Evolutionary conservation across 2,797 vertebrate genomes (phyloP), one percentile per base, ranked within the genome.

Genomic region (Philypnodon macrostomus): DNA sequence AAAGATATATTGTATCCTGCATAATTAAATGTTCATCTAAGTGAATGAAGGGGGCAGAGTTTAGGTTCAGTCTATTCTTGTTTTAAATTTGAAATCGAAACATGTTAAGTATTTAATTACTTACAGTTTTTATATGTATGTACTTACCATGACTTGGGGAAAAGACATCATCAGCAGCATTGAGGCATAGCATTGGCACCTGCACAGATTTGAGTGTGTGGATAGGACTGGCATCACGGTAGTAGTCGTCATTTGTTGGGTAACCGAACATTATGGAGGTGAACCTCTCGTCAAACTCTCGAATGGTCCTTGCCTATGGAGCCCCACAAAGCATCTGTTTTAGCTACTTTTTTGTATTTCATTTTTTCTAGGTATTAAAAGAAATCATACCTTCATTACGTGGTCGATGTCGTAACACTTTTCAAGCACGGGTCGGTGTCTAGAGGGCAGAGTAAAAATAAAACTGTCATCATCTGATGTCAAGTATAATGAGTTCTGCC

Each of bases 231-330:
- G 97, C 94, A 44, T 98, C 97, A 8, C 56, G 89, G 73, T 99
- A 99, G 70, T 98, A 99, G 80, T 98, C 95, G 11, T 96, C 94
- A 27, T 96, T 92, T 46, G 93, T 93, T 4, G 64, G 90, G 81
- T 98, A 99, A 60, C 97, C 96, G 57, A 99, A 99, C 95, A 98
- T 95, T 63, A 95, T 92, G 17, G 96, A 94, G 29, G 97, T 99
- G 83, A 99, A 98, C 64, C 92, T 89, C 73, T 92, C 95, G 36
- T 99, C 96, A 77, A 99, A 98, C 80, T 99, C 94, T 67, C 97
- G 89, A 67, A 99, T 90, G 58, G 95, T 96, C 87, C 88, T 97
- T 41, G 96, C 97, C 97, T 98, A 62, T 1, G 4, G 47, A 30
- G 42, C 38, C 2, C 27, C n/a, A 18, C 23, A 32, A 44, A 15